Conservation (phyloP, 2,797 vertebrate genomes). For the Sphenopsis melanotis region DNA sequence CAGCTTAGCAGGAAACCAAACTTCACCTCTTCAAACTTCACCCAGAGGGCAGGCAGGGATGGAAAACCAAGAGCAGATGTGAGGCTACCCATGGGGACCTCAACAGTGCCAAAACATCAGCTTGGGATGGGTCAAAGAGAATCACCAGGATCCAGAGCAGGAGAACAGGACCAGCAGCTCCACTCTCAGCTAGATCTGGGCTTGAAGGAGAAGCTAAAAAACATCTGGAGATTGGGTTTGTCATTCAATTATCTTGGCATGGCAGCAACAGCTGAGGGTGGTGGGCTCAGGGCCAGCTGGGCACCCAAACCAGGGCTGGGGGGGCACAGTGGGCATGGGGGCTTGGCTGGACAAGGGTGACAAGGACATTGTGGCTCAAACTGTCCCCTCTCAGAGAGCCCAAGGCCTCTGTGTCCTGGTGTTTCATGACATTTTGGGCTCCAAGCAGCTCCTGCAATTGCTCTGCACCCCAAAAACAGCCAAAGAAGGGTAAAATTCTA, state of each 20-base stretch:
- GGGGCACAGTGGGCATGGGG: not conserved
- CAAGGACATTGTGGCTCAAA: not conserved
- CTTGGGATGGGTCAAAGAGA: not conserved
- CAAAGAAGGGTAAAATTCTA: not conserved
- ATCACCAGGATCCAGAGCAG: not conserved
- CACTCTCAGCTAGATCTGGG: not conserved
- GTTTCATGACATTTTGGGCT: accelerated
- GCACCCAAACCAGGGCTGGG: not conserved
- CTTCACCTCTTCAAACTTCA: not conserved
- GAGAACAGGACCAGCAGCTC: not conserved
- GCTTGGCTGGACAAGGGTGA: not conserved
- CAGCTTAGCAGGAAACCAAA: not conserved
- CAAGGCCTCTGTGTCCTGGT: not conserved
- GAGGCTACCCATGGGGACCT: not conserved
- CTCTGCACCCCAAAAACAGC: not conserved
- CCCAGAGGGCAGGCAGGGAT: not conserved
- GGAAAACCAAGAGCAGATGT: not conserved
- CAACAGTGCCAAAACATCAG: not conserved
- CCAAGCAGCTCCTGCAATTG: not conserved
- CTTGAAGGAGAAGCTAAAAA: not conserved
- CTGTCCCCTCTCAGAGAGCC: not conserved
- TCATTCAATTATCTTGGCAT: not conserved
- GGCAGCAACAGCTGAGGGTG: not conserved
- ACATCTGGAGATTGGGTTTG: not conserved
- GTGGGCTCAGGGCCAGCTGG: accelerated